Conservation (phyloP, 2,113 vertebrate genomes). For the Xenopus laevis region DNA sequence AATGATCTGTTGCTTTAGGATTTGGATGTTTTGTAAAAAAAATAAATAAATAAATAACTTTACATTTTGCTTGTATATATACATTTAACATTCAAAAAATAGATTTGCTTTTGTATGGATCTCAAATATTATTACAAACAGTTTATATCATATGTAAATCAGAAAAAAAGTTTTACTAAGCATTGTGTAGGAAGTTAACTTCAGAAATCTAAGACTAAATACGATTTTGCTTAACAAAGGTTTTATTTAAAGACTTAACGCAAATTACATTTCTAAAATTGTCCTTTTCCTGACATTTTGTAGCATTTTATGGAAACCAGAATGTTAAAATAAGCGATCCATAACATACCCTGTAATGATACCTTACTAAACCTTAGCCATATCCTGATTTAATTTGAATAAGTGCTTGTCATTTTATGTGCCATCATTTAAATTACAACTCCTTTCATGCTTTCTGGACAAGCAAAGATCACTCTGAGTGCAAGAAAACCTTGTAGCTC, state of each 20-base stretch:
- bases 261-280: conserved; percentile 23
- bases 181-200: neutral
- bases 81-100: too few relatives aligned
- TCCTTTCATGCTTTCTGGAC: conserved; percentile 43
- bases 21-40: too few relatives aligned
- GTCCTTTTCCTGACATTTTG: conserved; percentile 41
- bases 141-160: too few relatives aligned
- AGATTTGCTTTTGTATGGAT: too few relatives aligned
- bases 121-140: too few relatives aligned
- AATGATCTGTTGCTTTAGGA: too few relatives aligned
- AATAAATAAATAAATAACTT: too few relatives aligned
- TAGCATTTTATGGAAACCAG: conserved; percentile 36
- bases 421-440: conserved; percentile 41
- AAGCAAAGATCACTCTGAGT: conserved; percentile 41
- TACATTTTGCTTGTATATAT: too few relatives aligned
- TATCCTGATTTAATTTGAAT: conserved; percentile 42
- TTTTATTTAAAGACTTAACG: neutral
- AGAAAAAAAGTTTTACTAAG: too few relatives aligned
- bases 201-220: neutral
- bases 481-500: conserved; percentile 40
- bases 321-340: conserved; percentile 34
- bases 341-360: conserved; percentile 35
- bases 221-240: neutral
- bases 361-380: conserved; percentile 31
- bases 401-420: conserved; percentile 46